Evolutionary conservation across 2,113 vertebrate species (phyloP).

Genomic region (Psophia crepitans): DNA sequence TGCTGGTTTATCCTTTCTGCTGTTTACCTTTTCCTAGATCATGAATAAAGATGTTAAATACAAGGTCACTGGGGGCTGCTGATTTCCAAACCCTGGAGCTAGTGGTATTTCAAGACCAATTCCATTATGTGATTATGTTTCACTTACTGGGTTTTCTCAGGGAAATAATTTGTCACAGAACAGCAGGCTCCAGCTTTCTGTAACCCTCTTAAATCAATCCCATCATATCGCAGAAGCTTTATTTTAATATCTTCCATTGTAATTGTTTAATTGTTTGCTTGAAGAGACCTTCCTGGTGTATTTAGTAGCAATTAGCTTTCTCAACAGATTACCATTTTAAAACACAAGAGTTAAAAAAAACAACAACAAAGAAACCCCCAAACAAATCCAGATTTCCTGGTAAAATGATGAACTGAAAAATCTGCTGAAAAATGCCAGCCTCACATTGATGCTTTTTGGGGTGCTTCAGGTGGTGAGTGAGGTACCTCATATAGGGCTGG

Average conservation of each 20-base stretch:
- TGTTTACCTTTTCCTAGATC: neutral
- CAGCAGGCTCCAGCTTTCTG: constrained; percentile 17
- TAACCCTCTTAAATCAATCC: constrained; percentile 18
- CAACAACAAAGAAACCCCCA: neutral
- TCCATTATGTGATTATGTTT: constrained; percentile 42
- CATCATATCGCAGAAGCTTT: neutral
- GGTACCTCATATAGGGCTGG: neutral
- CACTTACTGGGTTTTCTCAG: constrained; percentile 14
- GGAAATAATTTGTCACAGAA: neutral
- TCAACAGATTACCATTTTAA: neutral
- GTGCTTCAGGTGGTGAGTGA: neutral
- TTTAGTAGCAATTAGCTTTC: neutral
- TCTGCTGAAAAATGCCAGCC: neutral
- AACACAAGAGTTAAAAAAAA: neutral
- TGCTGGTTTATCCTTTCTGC: neutral
- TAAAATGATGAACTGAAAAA: neutral
- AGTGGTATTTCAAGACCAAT: constrained; percentile 25
- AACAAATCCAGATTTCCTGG: neutral
- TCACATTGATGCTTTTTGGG: neutral
- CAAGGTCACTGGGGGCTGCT: neutral
- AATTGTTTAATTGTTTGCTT: constrained; percentile 1
- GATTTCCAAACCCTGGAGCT: neutral
- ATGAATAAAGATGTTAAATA: neutral
- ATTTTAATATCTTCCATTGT: neutral
- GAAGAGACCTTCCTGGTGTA: neutral